Percentiles rank a stretch among this genome's conserved stretches.
phyloP scores from a whole-genome alignment of 2,888 invertebrate species.

The Meteorus cinctellus region DNA sequence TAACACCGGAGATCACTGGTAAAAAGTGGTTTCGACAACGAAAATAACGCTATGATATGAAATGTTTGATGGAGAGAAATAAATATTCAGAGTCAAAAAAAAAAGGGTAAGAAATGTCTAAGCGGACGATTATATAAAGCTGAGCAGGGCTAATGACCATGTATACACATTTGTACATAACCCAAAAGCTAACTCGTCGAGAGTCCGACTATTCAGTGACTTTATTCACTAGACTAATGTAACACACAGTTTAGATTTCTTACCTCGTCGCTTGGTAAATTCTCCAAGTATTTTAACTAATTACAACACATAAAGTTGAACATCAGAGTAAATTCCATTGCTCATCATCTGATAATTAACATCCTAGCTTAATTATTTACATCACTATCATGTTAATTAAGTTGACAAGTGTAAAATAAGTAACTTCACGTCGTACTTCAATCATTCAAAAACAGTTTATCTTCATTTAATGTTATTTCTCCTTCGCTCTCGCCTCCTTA shows the following conservation, averaged over 20 bases:
- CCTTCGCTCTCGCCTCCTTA: background rate
- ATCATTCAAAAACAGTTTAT: background rate
- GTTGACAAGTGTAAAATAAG: background rate
- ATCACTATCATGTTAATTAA: background rate
- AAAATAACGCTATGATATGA: slow-evolving; percentile 30
- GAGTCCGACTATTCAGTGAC: background rate
- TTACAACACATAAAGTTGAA: background rate
- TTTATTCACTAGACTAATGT: background rate
- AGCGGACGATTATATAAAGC: slow-evolving; percentile 1
- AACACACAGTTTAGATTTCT: background rate
- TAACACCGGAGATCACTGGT: slow-evolving; percentile 22
- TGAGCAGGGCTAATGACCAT: background rate
- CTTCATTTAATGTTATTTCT: background rate
- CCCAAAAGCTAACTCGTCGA: background rate
- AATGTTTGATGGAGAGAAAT: slow-evolving; percentile 14
- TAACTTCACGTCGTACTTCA: background rate
- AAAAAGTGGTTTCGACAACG: slow-evolving; percentile 27
- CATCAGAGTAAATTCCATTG: background rate
- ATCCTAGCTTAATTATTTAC: background rate
- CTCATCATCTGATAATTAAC: background rate
- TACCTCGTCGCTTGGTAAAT: background rate
- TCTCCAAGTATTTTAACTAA: background rate
- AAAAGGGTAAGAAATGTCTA: background rate
- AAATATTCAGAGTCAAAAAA: background rate
- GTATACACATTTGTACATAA: background rate